Conservation (phyloP, 2,113 vertebrate genomes). For the Peromyscus maniculatus region DNA sequence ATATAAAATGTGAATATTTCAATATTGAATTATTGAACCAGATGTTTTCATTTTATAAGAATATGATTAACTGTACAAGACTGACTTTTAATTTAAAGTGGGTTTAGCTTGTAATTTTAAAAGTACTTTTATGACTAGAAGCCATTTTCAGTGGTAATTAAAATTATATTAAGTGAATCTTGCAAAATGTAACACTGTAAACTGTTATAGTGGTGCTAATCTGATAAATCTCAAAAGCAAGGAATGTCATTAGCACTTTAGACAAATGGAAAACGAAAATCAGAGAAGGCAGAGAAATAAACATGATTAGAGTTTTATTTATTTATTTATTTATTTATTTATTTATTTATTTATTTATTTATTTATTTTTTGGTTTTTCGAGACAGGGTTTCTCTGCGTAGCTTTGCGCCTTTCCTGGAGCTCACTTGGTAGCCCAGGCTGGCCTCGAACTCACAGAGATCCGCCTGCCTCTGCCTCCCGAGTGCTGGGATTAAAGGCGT, state of each 20-base stretch:
- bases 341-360: no score
- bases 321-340: no score
- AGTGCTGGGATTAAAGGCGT: no score
- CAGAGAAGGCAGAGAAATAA: slow-evolving; percentile 62
- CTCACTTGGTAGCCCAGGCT: no score
- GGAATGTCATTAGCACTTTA: slow-evolving; percentile 79
- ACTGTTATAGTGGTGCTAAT: slow-evolving; percentile 71
- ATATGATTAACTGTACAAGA: slow-evolving; percentile 68
- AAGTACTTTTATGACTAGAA: slow-evolving; percentile 73
- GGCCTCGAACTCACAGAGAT: no score
- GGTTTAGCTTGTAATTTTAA: slow-evolving; percentile 73
- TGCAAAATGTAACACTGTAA: slow-evolving; percentile 78
- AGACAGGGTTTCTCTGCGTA: no score
- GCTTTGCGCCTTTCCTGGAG: no score
- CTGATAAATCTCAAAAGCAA: slow-evolving; percentile 78
- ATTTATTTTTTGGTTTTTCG: no score
- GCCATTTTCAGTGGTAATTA: slow-evolving; percentile 80
- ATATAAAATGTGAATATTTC: slow-evolving; percentile 64
- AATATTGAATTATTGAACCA: slow-evolving; percentile 52
- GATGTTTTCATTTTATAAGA: slow-evolving; percentile 68
- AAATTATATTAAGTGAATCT: slow-evolving; percentile 78
- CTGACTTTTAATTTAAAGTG: slow-evolving; percentile 74
- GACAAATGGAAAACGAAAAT: slow-evolving; percentile 74
- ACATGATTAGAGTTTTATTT: background rate
- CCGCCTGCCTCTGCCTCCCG: no score